Conservation (phyloP, 2,113 vertebrate genomes). For the Corythornis madagascariensis region DNA sequence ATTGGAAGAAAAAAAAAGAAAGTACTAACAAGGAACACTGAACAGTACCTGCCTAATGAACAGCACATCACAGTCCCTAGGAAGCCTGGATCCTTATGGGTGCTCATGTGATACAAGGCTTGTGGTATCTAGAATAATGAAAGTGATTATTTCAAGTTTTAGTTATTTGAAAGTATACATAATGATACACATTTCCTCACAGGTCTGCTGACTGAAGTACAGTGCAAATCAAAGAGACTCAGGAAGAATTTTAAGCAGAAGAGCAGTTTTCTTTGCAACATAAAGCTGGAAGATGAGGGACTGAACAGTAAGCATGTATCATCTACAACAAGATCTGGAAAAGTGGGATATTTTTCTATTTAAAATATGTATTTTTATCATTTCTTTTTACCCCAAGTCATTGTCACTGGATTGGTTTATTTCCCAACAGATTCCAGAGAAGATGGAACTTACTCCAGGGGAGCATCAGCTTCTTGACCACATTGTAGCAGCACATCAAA, state of each 20-base stretch:
- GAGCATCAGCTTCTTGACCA: constrained; percentile 86
- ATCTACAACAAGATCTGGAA: constrained; percentile 83
- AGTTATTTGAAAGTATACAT: background rate
- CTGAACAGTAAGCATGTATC: constrained; percentile 82
- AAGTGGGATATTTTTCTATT: constrained; percentile 58
- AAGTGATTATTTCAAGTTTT: background rate
- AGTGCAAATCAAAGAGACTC: constrained; percentile 93
- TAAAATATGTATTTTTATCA: background rate
- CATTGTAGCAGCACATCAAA: constrained; percentile 87
- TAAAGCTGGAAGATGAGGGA: constrained; percentile 82
- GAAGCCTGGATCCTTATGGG: background rate
- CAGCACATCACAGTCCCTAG: background rate
- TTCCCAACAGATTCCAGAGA: constrained; percentile 56
- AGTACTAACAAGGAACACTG: background rate
- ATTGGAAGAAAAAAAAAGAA: background rate
- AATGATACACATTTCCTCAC: background rate
- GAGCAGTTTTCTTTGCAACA: constrained; percentile 63
- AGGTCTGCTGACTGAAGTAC: constrained; percentile 94
- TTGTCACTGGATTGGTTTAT: background rate
- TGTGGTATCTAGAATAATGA: background rate
- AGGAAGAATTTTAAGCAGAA: constrained; percentile 87
- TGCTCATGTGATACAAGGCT: background rate
- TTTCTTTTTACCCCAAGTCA: background rate
- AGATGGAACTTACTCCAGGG: constrained; percentile 78
- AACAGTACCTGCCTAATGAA: background rate